A percentile compares a stretch with the other conserved stretches of the same genome.
phyloP scores from a whole-genome alignment of 1,140 invertebrate genomes.

The Drosophila willistoni region DNA sequence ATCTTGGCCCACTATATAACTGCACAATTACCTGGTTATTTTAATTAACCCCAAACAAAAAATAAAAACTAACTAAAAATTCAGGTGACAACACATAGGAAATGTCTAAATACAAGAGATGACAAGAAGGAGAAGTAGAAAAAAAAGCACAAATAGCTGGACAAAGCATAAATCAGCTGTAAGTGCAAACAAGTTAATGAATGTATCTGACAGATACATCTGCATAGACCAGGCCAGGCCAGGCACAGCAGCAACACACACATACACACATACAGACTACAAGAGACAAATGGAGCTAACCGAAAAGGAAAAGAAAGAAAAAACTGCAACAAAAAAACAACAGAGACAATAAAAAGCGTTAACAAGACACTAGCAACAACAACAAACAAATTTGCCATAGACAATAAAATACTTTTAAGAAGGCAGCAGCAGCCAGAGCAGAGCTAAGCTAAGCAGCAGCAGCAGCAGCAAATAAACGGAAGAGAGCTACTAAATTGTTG shows the following conservation, averaged over 20 bases:
- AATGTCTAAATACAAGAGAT: conserved; percentile 63
- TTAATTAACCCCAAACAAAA: conserved; percentile 61
- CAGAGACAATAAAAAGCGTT: conserved; percentile 72
- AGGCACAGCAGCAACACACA: no score
- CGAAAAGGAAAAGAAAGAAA: conserved; percentile 48
- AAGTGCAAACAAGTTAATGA: conserved; percentile 75
- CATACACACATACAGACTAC: conserved; percentile 17
- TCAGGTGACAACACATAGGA: conserved; percentile 69
- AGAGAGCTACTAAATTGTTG: conserved; percentile 60
- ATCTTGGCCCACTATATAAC: conserved; percentile 37
- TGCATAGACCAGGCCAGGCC: conserved; percentile 59
- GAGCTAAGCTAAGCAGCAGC: background rate
- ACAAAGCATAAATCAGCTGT: conserved; percentile 69
- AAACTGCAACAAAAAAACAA: conserved; percentile 55
- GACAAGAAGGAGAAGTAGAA: background rate
- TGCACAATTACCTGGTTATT: conserved; percentile 72
- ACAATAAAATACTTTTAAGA: conserved; percentile 72
- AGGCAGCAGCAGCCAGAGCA: background rate
- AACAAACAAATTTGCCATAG: conserved; percentile 54
- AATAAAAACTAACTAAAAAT: conserved; percentile 16
- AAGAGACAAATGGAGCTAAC: conserved; percentile 66
- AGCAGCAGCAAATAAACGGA: conserved; percentile 9
- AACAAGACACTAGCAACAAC: conserved; percentile 60
- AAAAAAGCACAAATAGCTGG: conserved; percentile 49
- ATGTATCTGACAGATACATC: conserved; percentile 76